These are phyloP conservation scores for Psittacula cyanocephala DNA, from an alignment of 2,113 vertebrate genomes.

Conservation along the genomic window DNA sequence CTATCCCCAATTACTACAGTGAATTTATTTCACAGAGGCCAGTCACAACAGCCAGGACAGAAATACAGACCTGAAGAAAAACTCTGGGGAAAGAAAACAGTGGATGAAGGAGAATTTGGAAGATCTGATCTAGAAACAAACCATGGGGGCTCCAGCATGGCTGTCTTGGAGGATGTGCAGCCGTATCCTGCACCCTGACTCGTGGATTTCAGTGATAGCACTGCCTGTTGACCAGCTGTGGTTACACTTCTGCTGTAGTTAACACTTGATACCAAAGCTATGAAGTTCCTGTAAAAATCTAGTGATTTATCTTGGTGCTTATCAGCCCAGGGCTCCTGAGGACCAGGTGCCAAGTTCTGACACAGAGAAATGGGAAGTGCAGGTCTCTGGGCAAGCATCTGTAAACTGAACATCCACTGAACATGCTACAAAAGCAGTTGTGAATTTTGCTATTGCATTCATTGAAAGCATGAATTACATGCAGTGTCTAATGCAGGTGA, in stretches of 20 bases:
- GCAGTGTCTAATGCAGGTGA: not conserved
- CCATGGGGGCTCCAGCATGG: accelerated
- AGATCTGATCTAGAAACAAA: not conserved
- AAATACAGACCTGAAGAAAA: not conserved
- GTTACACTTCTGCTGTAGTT: not conserved
- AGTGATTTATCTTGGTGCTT: not conserved
- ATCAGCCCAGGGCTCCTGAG: not conserved
- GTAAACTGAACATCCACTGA: not conserved
- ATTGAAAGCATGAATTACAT: not conserved
- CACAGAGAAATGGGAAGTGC: not conserved
- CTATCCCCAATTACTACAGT: not conserved
- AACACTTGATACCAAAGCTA: not conserved
- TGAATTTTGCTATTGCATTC: not conserved
- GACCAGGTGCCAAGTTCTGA: not conserved
- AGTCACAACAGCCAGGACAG: not conserved
- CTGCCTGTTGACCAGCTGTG: not conserved
- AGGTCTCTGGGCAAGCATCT: not conserved
- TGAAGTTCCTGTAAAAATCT: not conserved
- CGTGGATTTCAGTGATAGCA: accelerated
- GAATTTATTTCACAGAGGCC: not conserved
- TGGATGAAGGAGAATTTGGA: not conserved
- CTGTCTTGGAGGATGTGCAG: accelerated
- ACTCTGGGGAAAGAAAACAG: not conserved
- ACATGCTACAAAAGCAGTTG: not conserved
- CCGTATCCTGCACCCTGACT: not conserved